Evolutionary conservation across 2,888 invertebrate genomes (phyloP).

Genomic region (Drosophila setosimentum): DNA sequence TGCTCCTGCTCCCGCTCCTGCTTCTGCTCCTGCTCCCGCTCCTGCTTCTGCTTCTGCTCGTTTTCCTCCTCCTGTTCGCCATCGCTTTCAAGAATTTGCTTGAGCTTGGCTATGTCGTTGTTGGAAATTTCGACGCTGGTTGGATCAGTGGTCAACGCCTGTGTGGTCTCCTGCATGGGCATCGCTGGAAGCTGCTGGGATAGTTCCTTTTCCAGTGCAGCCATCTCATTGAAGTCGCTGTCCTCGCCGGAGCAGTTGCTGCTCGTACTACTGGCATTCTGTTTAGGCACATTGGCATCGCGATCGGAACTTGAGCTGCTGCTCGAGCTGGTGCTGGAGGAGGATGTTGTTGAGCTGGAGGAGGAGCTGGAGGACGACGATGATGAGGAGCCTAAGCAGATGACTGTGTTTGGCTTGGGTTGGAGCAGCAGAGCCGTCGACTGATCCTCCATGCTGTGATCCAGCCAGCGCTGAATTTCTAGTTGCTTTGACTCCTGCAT

Average conservation of each 20-base stretch:
- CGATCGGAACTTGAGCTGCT: slow-evolving; percentile 21
- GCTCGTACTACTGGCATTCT: slow-evolving; percentile 23
- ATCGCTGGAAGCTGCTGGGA: slow-evolving; percentile 54
- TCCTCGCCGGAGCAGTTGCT: slow-evolving; percentile 58
- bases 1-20: background rate
- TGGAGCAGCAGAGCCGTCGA: background rate
- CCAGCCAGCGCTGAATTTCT: slow-evolving; percentile 64
- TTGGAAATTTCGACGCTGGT: slow-evolving; percentile 35
- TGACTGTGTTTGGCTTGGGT: background rate
- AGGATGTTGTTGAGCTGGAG: slow-evolving; percentile 35
- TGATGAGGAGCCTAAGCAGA: slow-evolving; percentile 13
- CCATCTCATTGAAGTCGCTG: slow-evolving; percentile 78
- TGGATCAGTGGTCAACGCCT: background rate
- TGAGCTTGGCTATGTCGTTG: slow-evolving; percentile 80
- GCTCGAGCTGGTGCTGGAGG: slow-evolving; percentile 45
- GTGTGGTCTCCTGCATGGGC: slow-evolving; percentile 5
- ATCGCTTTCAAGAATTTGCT: slow-evolving; percentile 80
- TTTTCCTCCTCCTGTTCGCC: slow-evolving; percentile 45
- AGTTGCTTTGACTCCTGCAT: slow-evolving; percentile 40
- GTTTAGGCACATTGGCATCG: background rate
- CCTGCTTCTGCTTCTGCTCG: background rate
- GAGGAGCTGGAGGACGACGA: slow-evolving; percentile 29
- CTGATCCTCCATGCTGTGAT: slow-evolving; percentile 35
- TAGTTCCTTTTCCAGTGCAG: slow-evolving; percentile 79
- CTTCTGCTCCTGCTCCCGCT: slow-evolving; percentile 38